phyloP scores from a whole-genome alignment of 2,113 vertebrate genomes.

The Mionectes macconnelli region DNA sequence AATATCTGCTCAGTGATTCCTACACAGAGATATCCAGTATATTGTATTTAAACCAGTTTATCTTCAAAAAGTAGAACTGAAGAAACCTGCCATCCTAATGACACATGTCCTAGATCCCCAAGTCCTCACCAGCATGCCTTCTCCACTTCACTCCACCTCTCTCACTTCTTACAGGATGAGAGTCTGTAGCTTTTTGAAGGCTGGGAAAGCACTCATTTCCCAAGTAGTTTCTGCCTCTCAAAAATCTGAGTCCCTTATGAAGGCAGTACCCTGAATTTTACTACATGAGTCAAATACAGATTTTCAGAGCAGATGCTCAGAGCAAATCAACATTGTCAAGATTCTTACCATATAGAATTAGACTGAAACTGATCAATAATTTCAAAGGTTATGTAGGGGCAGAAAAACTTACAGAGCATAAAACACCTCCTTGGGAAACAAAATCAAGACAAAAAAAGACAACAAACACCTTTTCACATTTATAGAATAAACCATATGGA shows the following conservation, averaged over 20 bases:
- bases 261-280: neutral
- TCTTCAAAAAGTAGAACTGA: neutral
- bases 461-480: neutral
- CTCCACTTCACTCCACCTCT: neutral
- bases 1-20: neutral
- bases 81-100: neutral
- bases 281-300: neutral
- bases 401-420: neutral
- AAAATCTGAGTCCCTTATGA: neutral
- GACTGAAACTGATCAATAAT: neutral
- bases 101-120: neutral
- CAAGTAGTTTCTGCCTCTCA: neutral
- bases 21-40: neutral
- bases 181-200: neutral
- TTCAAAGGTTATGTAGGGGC: neutral
- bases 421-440: neutral
- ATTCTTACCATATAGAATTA: neutral
- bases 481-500: neutral
- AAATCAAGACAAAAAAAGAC: neutral
- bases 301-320: neutral
- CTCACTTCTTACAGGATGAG: neutral
- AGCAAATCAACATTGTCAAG: neutral
- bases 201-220: neutral
- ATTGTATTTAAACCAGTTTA: neutral
- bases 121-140: neutral